phyloP scores from a whole-genome alignment of 2,888 invertebrate genomes.

The Campopleginae sp. region DNA sequence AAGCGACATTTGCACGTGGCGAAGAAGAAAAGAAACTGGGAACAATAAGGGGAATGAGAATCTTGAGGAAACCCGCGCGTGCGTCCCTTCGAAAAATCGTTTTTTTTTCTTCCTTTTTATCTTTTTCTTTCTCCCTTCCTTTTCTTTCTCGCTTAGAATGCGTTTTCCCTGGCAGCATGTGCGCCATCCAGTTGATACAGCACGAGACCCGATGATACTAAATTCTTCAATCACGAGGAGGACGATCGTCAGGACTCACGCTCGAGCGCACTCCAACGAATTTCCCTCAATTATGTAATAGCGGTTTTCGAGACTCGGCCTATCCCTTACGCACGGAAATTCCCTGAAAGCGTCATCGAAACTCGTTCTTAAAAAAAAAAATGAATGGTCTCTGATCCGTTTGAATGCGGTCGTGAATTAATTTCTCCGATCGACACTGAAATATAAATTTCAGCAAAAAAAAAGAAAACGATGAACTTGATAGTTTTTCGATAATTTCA shows the following conservation, averaged over 20 bases:
- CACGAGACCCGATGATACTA: conserved; percentile 36
- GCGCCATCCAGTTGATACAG: conserved; percentile 2
- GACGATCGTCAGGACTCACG: conserved; percentile 42
- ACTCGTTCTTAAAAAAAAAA: neutral
- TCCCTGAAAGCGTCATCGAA: neutral
- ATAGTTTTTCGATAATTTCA: no score
- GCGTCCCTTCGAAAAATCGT: conserved; percentile 19
- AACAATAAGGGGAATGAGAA: conserved; percentile 45
- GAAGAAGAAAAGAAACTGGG: conserved; percentile 47
- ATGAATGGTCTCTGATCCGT: neutral
- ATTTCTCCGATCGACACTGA: neutral
- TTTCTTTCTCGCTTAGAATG: conserved; percentile 30
- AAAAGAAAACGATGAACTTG: neutral
- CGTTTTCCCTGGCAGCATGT: conserved; percentile 36
- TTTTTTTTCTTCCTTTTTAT: no score
- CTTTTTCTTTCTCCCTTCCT: conserved; percentile 21
- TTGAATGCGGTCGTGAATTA: neutral
- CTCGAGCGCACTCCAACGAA: conserved; percentile 43
- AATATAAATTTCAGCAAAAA: neutral
- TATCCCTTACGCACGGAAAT: neutral
- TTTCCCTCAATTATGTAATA: conserved; percentile 53
- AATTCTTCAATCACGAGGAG: conserved; percentile 30
- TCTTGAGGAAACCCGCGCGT: conserved; percentile 57
- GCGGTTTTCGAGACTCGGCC: conserved; percentile 10
- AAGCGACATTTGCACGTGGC: conserved; percentile 55